phyloP scores from a whole-genome alignment of 1,140 invertebrate genomes.

The Acromyrmex heyeri region DNA sequence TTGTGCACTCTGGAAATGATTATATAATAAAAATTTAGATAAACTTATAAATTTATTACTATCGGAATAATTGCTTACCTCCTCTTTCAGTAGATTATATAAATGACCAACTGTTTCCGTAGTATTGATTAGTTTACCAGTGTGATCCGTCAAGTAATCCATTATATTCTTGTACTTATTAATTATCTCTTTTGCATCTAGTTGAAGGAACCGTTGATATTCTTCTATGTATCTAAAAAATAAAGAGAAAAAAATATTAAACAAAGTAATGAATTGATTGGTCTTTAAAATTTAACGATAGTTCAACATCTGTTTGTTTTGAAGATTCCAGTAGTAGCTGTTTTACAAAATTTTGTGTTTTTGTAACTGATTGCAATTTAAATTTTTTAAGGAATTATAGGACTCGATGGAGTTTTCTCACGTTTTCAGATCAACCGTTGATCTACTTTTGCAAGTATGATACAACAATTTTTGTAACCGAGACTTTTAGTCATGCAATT shows the following conservation, averaged over 20 bases:
- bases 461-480: no score
- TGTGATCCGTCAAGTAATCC: conserved; percentile 80
- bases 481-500: no score
- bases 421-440: no score
- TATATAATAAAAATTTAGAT: neutral
- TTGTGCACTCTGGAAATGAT: conserved; percentile 76
- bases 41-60: neutral
- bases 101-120: conserved; percentile 78
- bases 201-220: conserved; percentile 70
- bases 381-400: no score
- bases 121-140: conserved; percentile 78
- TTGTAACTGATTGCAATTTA: no score
- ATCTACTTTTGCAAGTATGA: no score
- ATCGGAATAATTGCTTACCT: conserved; percentile 71
- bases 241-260: neutral
- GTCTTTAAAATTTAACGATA: no score
- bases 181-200: conserved; percentile 71
- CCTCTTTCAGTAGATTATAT: conserved; percentile 83
- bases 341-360: no score
- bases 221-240: conserved; percentile 77
- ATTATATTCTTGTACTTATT: conserved; percentile 79
- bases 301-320: no score
- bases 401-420: no score
- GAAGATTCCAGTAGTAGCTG: no score
- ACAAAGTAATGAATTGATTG: no score